phyloP scores from a whole-genome alignment of 2,113 vertebrate genomes.

The Brachypteracias leptosomus region DNA sequence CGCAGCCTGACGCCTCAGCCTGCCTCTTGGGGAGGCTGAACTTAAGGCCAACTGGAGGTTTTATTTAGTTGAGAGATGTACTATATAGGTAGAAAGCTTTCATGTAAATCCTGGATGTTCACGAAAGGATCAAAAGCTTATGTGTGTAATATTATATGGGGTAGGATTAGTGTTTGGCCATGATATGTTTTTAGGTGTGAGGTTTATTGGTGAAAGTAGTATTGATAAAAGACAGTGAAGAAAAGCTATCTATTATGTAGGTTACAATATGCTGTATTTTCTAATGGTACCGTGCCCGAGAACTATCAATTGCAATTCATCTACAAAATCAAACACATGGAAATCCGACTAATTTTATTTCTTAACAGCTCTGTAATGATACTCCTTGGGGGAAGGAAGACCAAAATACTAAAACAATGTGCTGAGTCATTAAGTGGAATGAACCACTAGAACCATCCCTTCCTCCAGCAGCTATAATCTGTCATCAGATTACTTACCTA shows the following conservation, averaged over 20 bases:
- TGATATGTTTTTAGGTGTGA: neutral
- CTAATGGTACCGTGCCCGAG: neutral
- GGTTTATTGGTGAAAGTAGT: neutral
- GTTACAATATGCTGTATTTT: neutral
- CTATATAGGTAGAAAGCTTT: neutral
- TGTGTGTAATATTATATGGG: neutral
- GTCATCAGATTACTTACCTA: neutral
- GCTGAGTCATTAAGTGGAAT: neutral
- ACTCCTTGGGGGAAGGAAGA: neutral
- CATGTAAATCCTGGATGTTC: constrained; percentile 18
- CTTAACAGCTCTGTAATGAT: neutral
- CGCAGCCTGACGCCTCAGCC: neutral
- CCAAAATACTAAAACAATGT: neutral
- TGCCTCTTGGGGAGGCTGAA: constrained; percentile 53
- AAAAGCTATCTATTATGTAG: neutral
- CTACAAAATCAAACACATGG: neutral
- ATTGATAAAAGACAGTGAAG: neutral
- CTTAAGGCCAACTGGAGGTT: constrained; percentile 18
- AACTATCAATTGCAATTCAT: neutral
- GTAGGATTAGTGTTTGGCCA: neutral
- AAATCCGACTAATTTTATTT: neutral
- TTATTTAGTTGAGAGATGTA: constrained; percentile 14
- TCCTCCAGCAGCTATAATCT: neutral
- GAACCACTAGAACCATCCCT: neutral
- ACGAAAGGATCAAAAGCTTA: constrained; percentile 23